Evolutionary conservation across 2,113 vertebrate species (phyloP).

Genomic region (Ammospiza caudacuta): DNA sequence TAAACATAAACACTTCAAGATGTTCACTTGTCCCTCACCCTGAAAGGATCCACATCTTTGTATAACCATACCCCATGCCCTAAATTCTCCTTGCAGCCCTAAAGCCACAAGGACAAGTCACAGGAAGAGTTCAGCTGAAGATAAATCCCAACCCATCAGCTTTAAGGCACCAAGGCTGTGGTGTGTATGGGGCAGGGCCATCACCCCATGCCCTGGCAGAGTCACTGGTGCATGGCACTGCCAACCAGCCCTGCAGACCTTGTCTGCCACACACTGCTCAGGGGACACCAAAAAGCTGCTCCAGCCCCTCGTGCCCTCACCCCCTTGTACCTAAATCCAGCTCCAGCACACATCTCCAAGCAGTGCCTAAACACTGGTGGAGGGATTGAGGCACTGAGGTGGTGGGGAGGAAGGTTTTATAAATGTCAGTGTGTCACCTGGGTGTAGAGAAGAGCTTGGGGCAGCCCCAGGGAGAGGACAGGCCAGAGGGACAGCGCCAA

Average conservation of each 20-base stretch:
- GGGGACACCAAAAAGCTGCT: neutral
- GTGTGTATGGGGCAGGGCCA: neutral
- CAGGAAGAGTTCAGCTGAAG: neutral
- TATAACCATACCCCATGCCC: neutral
- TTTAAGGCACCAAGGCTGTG: neutral
- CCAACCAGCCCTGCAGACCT: neutral
- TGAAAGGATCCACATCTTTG: neutral
- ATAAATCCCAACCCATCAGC: neutral
- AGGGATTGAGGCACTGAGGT: neutral
- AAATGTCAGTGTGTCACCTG: neutral
- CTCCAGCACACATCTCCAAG: neutral
- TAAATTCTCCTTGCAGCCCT: neutral
- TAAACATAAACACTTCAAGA: conserved; percentile 25
- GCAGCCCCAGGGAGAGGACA: neutral
- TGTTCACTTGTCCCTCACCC: neutral
- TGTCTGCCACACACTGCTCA: accelerated
- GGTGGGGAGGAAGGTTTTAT: neutral
- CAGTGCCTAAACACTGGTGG: accelerated
- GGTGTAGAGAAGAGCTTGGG: accelerated
- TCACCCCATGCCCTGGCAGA: neutral
- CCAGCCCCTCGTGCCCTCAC: neutral
- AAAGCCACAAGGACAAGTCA: neutral
- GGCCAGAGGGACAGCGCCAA: accelerated
- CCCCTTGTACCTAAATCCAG: neutral
- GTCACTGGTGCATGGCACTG: neutral